Percentiles rank a stretch among this genome's conserved stretches.
Evolutionary conservation across 2,113 vertebrate species (phyloP).

Genomic region (Lichenostomus cassidix): DNA sequence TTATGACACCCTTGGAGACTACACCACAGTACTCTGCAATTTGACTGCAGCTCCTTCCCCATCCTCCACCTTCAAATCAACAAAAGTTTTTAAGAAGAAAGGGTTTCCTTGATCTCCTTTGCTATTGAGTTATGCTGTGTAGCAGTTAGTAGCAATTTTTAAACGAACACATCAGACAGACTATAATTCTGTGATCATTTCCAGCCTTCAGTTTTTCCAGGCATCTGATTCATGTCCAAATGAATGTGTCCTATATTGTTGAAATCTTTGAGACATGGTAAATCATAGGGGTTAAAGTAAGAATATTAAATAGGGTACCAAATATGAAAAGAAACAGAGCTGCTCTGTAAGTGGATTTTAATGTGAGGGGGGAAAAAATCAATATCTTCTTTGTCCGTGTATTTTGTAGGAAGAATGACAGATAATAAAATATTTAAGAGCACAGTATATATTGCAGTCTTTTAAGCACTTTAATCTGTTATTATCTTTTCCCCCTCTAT

Average conservation of each 20-base stretch:
- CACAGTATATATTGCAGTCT: background rate
- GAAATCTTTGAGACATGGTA: background rate
- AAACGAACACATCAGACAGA: background rate
- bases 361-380: background rate
- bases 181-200: background rate
- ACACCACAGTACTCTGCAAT: background rate
- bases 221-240: background rate
- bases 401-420: background rate
- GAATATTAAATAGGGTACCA: background rate
- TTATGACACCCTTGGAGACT: background rate
- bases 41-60: background rate
- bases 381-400: background rate
- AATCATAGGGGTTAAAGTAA: background rate
- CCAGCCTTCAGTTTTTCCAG: background rate
- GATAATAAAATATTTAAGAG: background rate
- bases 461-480: background rate
- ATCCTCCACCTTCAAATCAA: background rate
- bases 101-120: background rate
- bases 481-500: background rate
- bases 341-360: background rate
- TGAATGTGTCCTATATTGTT: background rate
- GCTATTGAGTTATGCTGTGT: background rate
- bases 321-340: background rate
- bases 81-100: background rate
- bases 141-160: background rate